A percentile compares a stretch with the other conserved stretches of the same genome.
Evolutionary conservation across 2,797 vertebrate species (phyloP).

Genomic region (Falco biarmicus): DNA sequence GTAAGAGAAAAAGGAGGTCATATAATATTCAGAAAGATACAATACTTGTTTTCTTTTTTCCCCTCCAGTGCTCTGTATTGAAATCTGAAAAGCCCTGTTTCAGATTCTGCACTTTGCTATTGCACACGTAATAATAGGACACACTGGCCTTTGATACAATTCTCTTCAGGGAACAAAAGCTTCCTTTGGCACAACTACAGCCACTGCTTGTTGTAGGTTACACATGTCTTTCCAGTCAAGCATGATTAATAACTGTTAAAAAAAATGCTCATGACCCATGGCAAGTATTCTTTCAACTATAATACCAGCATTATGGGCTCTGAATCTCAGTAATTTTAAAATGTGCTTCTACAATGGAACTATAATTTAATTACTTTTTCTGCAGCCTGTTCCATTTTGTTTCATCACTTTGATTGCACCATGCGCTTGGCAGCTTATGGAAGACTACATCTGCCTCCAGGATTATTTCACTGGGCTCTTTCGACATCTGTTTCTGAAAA

Average conservation of each 20-base stretch:
- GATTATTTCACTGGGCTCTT: conserved; percentile 68
- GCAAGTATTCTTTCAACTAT: conserved; percentile 74
- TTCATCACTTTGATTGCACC: conserved; percentile 72
- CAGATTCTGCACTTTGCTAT: conserved; percentile 48
- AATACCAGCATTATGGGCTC: conserved; percentile 70
- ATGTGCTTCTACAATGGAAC: conserved; percentile 72
- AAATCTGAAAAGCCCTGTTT: conserved; percentile 63
- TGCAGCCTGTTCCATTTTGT: conserved; percentile 72
- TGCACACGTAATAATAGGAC: conserved; percentile 65
- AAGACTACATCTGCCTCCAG: conserved; percentile 69
- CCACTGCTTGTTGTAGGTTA: conserved; percentile 70
- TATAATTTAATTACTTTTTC: conserved; percentile 75
- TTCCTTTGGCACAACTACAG: conserved; percentile 70
- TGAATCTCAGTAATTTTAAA: conserved; percentile 73
- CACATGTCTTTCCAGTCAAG: conserved; percentile 74
- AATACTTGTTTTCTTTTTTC: conserved; percentile 58
- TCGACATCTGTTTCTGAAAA: conserved; percentile 74
- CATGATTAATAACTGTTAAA: conserved; percentile 74
- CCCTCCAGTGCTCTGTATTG: conserved; percentile 36
- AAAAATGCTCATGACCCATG: conserved; percentile 71
- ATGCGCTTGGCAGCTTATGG: conserved; percentile 60
- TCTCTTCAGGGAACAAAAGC: conserved; percentile 72
- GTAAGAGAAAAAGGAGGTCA: conserved; percentile 50
- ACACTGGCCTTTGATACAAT: conserved; percentile 73
- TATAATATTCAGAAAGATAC: conserved; percentile 10